A percentile compares a stretch with the other conserved stretches of the same genome.
These are phyloP conservation scores for Acipenser ruthenus DNA, from an alignment of 2,797 vertebrate genomes.

Conservation along the genomic window DNA sequence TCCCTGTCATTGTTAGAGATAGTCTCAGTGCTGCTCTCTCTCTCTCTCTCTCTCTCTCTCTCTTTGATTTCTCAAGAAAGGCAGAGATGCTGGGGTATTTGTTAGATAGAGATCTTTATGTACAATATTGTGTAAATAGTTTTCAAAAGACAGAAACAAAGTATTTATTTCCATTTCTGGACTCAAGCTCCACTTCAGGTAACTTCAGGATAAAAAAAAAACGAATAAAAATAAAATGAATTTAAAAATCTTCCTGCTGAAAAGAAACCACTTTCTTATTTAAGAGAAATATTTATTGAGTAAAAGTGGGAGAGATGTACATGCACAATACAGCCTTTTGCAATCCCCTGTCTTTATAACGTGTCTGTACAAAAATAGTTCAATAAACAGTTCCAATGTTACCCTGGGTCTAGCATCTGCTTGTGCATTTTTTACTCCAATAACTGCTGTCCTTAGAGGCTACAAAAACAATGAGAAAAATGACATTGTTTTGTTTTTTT, in stretches of 20 bases:
- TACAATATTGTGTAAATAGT: constrained; percentile 85
- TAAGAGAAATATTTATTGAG: constrained; percentile 71
- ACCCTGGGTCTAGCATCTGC: too few relatives aligned
- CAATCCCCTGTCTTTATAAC: constrained; percentile 45
- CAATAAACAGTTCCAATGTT: constrained; percentile 55
- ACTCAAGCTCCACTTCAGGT: constrained; percentile 13
- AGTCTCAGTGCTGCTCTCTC: too few relatives aligned
- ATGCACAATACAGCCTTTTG: constrained; percentile 48
- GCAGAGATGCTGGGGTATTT: not conserved
- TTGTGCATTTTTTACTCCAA: too few relatives aligned
- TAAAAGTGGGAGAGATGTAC: constrained; percentile 37
- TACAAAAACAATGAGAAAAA: too few relatives aligned
- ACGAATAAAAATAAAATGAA: constrained; percentile 12
- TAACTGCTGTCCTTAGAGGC: not conserved
- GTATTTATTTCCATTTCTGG: constrained; percentile 83
- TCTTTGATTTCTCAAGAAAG: not conserved
- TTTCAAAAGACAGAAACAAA: constrained; percentile 61
- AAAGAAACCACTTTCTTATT: constrained; percentile 68
- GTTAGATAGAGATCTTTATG: constrained; percentile 45
- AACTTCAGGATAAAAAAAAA: not conserved
- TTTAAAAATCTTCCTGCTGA: constrained; percentile 53
- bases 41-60: too few relatives aligned
- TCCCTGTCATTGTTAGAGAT: too few relatives aligned
- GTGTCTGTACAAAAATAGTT: constrained; percentile 71
- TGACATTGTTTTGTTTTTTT: too few relatives aligned